phyloP scores from a whole-genome alignment of 2,888 invertebrate species.

The Stenolophus ochropezus region DNA sequence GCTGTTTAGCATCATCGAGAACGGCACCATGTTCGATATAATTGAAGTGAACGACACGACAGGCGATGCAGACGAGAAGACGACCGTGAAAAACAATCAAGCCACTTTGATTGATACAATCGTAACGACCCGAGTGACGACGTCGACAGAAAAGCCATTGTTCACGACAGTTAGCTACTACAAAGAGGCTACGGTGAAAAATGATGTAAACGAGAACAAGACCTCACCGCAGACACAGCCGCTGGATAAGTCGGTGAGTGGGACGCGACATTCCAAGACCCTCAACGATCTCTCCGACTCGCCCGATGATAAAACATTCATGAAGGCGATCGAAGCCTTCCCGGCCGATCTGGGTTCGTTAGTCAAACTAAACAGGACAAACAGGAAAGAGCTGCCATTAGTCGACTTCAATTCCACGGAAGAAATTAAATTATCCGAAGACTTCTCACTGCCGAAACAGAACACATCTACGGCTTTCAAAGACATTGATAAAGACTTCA shows the following conservation, averaged over 20 bases:
- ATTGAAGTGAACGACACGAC: constrained; percentile 71
- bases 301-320: constrained; percentile 65
- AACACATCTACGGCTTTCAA: constrained; percentile 38
- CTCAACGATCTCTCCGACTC: constrained; percentile 63
- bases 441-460: constrained; percentile 33
- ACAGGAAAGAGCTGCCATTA: constrained; percentile 70
- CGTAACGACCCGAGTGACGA: constrained; percentile 9
- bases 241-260: constrained; percentile 19
- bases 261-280: constrained; percentile 60
- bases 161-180: constrained; percentile 67
- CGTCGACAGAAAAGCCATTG: constrained; percentile 57
- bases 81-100: constrained; percentile 49
- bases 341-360: constrained; percentile 67
- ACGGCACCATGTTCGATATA: constrained; percentile 72
- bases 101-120: constrained; percentile 56
- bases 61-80: constrained; percentile 64
- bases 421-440: constrained; percentile 40
- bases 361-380: constrained; percentile 70
- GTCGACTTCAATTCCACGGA: constrained; percentile 58
- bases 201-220: constrained; percentile 45
- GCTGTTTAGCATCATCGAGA: constrained; percentile 72
- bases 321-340: constrained; percentile 70
- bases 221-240: not conserved
- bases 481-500: constrained; percentile 52
- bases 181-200: constrained; percentile 65